Base-by-base conservation (phyloP, 2,888 invertebrate genomes). In the Amiota mariae region DNA sequence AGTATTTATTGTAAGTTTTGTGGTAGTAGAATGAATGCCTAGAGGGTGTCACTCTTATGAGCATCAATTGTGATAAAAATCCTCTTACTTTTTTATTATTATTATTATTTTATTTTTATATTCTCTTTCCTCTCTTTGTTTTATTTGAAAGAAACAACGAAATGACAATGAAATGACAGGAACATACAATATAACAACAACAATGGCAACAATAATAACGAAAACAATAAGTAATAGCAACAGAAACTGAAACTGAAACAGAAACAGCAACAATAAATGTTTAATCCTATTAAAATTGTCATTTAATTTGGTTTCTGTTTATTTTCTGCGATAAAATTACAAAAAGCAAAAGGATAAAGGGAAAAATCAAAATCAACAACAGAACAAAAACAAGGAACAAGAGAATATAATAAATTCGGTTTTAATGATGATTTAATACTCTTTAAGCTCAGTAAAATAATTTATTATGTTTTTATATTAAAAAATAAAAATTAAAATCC, bases 201-300 rank as follows among this genome's bases (percentile, higher is more conserved):
- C 54, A 54, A 24, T 24, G 24, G 51, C 51, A 51, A 4, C 0
- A 54, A 10, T 36, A 36, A 36, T 36, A 36, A 36, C 36, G 6
- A 36, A 4, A 36, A 36, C 36, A 36, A 36, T 36, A 36, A 36
- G 36, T 36, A 36, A 36, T 36, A 36, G 36, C 54, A 54, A n/a
- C 63, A 63, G 6, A 63, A 63, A 13, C 46, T 46, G 15, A 11
- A 63, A 51, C 51, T 13, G n/a, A 11, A 51, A 61, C 61, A 61
- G n/a, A 11, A 51, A 61, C 61, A 61, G 36, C 63, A 63, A 63
- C 46, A 63, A 8, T 18, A 59, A 24, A 59, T 59, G n/a, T 36
- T 12, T 63, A 63, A 63, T 63, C 63, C 63, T 63, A 63, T 63
- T 63, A 63, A 63, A 63, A 63, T 63, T 63, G 63, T 63, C 63